phyloP scores from a whole-genome alignment of 2,113 vertebrate genomes.

The Oenanthe melanoleuca region DNA sequence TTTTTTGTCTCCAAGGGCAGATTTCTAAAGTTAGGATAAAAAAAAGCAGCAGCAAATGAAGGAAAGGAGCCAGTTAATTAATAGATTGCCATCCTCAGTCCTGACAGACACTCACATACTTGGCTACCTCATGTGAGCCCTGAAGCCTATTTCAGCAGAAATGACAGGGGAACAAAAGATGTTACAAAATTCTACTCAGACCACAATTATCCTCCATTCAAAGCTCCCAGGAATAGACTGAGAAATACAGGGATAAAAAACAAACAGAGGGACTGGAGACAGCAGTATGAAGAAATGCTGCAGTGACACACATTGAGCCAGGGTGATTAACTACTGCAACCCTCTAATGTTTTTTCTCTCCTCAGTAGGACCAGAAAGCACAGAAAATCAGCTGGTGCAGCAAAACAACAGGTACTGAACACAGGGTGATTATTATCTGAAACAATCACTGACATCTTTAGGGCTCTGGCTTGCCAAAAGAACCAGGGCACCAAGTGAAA shows the following conservation, averaged over 20 bases:
- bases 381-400: neutral
- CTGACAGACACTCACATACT: neutral
- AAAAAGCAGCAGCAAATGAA: neutral
- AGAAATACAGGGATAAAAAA: constrained; percentile 29
- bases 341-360: neutral
- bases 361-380: neutral
- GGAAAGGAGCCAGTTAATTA: neutral
- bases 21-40: neutral
- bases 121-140: constrained; percentile 2
- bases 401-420: neutral
- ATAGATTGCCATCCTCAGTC: neutral
- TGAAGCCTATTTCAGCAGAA: constrained; percentile 4
- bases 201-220: constrained; percentile 11
- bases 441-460: neutral
- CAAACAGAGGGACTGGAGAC: neutral
- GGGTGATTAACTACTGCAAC: neutral
- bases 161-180: constrained; percentile 32
- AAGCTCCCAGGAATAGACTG: neutral
- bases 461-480: neutral
- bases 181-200: constrained; percentile 37
- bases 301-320: neutral
- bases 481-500: neutral
- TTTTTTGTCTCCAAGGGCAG: neutral
- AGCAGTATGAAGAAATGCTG: neutral
- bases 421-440: neutral